Evolutionary conservation across 2,113 vertebrate species (phyloP).

Genomic region (Tachysurus fulvidraco): DNA sequence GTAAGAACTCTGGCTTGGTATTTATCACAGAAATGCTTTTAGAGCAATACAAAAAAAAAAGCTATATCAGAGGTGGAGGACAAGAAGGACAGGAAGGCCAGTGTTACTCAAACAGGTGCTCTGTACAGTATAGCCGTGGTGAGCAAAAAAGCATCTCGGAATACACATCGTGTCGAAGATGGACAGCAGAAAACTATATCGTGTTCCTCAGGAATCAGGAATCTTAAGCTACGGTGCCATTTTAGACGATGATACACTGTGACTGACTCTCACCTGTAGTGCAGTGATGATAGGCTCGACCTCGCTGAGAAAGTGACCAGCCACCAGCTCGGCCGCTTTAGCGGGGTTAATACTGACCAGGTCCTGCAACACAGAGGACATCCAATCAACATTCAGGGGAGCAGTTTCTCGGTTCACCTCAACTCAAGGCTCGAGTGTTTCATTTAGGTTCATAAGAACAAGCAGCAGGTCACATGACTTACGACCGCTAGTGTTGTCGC

Average conservation of each 20-base stretch:
- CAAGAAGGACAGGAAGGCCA: neutral
- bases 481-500: neutral
- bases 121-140: neutral
- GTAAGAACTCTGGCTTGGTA: neutral
- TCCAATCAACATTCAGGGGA: neutral
- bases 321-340: slow-evolving; percentile 88
- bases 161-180: neutral
- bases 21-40: neutral
- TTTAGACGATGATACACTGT: neutral
- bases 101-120: neutral
- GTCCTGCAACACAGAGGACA: slow-evolving; percentile 74
- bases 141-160: neutral
- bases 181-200: neutral
- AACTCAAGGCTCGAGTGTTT: neutral
- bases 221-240: neutral
- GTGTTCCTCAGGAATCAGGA: neutral
- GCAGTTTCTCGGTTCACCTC: neutral
- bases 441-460: too few species aligned
- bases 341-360: slow-evolving; percentile 81
- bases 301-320: slow-evolving; percentile 82
- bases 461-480: neutral
- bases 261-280: slow-evolving; percentile 75
- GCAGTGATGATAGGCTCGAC: slow-evolving; percentile 79
- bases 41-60: neutral
- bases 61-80: neutral